Evolutionary conservation across 2,797 vertebrate species (phyloP).

Genomic region (Poecile montanus): DNA sequence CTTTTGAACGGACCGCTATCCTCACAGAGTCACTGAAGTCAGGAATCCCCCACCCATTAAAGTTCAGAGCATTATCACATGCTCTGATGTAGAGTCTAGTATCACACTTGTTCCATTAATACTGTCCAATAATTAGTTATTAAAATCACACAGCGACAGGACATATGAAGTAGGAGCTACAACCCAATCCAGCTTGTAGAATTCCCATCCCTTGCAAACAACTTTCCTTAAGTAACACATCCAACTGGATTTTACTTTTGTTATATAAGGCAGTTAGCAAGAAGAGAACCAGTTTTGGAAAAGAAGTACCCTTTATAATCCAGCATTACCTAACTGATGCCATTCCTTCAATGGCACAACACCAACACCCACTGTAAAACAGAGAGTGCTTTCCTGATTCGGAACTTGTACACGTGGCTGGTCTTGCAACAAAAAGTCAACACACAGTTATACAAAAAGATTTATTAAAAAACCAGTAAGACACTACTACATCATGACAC

Average conservation of each 20-base stretch:
- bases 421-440: slow-evolving; percentile 57
- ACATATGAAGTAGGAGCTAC: background rate
- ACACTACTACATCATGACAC: slow-evolving; percentile 83
- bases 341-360: background rate
- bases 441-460: slow-evolving; percentile 82
- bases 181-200: background rate
- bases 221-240: background rate
- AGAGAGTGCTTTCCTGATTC: background rate
- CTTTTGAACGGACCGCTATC: fast-evolving
- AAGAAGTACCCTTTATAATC: background rate
- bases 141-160: background rate
- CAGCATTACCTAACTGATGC: background rate
- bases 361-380: background rate
- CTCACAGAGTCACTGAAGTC: background rate
- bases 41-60: background rate
- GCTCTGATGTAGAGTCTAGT: fast-evolving
- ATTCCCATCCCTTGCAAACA: background rate
- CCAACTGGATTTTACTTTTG: background rate
- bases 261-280: background rate
- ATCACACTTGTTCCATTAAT: background rate
- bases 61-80: background rate
- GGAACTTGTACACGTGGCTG: background rate
- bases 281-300: background rate
- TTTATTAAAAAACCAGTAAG: slow-evolving; percentile 86
- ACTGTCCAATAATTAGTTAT: background rate